Evolutionary conservation across 2,113 vertebrate species (phyloP), one percentile per base, ranked within the genome.

Genomic region (Echinops telfairi): DNA sequence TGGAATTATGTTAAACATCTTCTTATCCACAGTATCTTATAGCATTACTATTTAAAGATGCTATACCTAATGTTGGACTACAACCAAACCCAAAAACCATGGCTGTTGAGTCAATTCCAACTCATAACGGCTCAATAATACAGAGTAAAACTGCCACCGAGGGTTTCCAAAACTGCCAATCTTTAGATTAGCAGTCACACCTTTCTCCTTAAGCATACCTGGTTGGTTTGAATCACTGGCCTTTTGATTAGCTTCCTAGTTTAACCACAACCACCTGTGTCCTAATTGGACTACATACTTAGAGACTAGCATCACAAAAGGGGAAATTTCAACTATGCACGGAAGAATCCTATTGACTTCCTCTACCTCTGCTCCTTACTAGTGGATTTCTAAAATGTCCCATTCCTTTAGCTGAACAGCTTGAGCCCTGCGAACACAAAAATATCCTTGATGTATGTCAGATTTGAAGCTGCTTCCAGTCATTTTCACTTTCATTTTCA

Each of bases 381-480:
- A 85, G 47, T 90, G 4, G 9, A 27, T 68, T 92, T 85, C 71
- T 60, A 31, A 93, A 91, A 71, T 80, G 7, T 36, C 27, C 9
- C 47, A 53, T 36, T 4, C 33, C 23, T 96, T 58, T 81, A 76
- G 40, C 16, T 93, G 88, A 84, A 40, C 36, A 75, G 19, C 47
- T 53, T 95, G n/a, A 75, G 29, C 91, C 25, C 38, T 83, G 5
- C 68, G 82, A 71, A 95, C 93, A 95, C 64, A 79, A 93, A 95
- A 87, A 71, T 95, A 53, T 53, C 9, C 47, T 53, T 11, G 47
- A 53, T 53, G 47, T 53, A 14, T 53, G 47, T 53, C 47, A 53
- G 2, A 53, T 53, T 8, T 53, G 12, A 53, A 53, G 10, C 10
- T 53, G 47, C 10, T 53, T 53, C 9, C 47, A 53, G 47, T 53